Base-by-base conservation (phyloP, 2,113 vertebrate genomes). In the Rhegmatorhina hoffmannsi region DNA sequence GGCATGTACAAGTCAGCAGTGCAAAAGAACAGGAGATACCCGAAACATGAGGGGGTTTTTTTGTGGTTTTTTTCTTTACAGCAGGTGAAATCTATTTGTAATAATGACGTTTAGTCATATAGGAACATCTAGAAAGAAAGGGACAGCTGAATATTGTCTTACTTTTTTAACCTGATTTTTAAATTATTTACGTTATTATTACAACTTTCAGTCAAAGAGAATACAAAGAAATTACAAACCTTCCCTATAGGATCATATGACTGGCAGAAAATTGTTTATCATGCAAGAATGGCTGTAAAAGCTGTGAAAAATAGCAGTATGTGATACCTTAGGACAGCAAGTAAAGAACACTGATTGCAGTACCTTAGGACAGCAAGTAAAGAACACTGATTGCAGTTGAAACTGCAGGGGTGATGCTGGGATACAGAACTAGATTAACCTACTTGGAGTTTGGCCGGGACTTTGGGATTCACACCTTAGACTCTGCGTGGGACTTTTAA, bases 191-290 rank as follows among this genome's bases (percentile, higher is more conserved):
- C 59, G 49, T 92, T 84, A 90, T 40, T 84, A 72, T 64, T 75
- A 47, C 56, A 87, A 40, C 60, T 89, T 93, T n/a, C 73, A 92
- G 64, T 85, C 87, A 92, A 92, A 81, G 21, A 59, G 82, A 80
- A 81, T 76, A 90, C 76, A 88, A 80, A 93, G 82, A 74, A 59
- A 52, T 59, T 40, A 23, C 40, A 79, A 91, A 76, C 33, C 63
- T 92, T 80, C 33, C 77, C 24, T 75, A 56, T 52, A 49, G 86
- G 93, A 88, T 33, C 74, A 47, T 56, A 75, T 14, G 47, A 49
- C 52, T 64, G 52, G 59, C 58, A 79, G 72, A 76, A 91, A 89
- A 94, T 91, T 44, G n/a, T 38, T 79, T 79, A 55, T 79, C 81
- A 80, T 80, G 77, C 63, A 83, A 76, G 53, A 70, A 58, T 38